Percentiles rank a stretch among this genome's conserved stretches.
These are phyloP conservation scores for Pasiphila rectangulata DNA, from an alignment of 2,888 invertebrate species.

Conservation along the genomic window DNA sequence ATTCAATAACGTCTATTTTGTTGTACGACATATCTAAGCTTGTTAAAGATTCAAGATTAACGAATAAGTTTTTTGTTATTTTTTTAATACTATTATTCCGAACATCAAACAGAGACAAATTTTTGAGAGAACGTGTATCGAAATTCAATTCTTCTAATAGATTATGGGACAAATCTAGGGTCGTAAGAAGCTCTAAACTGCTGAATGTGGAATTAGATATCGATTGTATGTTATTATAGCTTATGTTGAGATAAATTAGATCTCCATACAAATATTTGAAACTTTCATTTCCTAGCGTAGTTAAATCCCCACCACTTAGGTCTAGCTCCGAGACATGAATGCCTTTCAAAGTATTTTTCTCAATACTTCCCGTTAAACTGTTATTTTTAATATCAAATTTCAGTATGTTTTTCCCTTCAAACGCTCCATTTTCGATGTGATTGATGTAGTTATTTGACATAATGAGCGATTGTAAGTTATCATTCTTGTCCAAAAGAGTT, in stretches of 20 bases:
- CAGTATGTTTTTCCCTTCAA: conserved; percentile 15
- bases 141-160: conserved; percentile 17
- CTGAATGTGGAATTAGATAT: conserved; percentile 22
- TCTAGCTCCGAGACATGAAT: conserved; percentile 20
- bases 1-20: conserved; percentile 18
- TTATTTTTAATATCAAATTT: no score
- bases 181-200: conserved; percentile 13
- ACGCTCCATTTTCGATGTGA: conserved; percentile 18
- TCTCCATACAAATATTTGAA: conserved; percentile 20
- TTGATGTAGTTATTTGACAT: conserved; percentile 19
- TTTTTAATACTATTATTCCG: conserved; percentile 21
- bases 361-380: conserved; percentile 15
- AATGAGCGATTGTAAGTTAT: conserved; percentile 10
- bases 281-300: conserved; percentile 13
- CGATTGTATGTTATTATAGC: conserved; percentile 15
- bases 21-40: conserved; percentile 25
- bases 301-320: conserved; percentile 18
- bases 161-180: conserved; percentile 27
- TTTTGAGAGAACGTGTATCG: conserved; percentile 14
- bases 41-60: conserved; percentile 15
- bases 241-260: conserved; percentile 20
- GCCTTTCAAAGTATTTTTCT: conserved; percentile 21
- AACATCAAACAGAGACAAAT: conserved; percentile 11
- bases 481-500: conserved; percentile 13
- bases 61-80: conserved; percentile 12